Conservation (phyloP, 2,888 invertebrate species). For the Tenthredo notha region DNA sequence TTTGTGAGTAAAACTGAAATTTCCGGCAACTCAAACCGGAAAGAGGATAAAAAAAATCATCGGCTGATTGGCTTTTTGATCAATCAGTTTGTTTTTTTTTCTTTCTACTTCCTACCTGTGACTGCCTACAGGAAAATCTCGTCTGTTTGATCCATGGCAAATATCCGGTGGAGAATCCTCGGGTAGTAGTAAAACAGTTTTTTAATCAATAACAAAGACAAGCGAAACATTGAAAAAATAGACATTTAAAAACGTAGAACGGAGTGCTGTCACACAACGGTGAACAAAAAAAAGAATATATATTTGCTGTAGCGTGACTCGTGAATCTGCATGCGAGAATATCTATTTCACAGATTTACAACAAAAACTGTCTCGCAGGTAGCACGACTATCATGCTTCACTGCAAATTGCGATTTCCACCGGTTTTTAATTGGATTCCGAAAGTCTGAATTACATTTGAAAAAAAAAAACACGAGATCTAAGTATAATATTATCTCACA, state of each 20-base stretch:
- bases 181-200: background rate
- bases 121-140: background rate
- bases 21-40: background rate
- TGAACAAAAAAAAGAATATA: background rate
- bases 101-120: background rate
- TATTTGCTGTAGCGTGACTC: background rate
- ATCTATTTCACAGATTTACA: constrained; percentile 10
- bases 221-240: background rate
- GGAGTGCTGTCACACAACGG: constrained; percentile 1
- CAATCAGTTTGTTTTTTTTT: constrained; percentile 53
- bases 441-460: background rate
- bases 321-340: constrained; percentile 19
- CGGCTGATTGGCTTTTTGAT: constrained; percentile 53
- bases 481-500: constrained; percentile 8
- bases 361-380: constrained; percentile 9
- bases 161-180: constrained; percentile 18
- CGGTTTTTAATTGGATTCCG: constrained; percentile 8
- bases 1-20: background rate
- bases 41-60: background rate
- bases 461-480: background rate
- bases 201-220: constrained; percentile 35
- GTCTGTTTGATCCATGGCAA: background rate
- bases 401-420: background rate
- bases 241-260: constrained; percentile 8
- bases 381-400: background rate